Percentiles rank a stretch among this genome's conserved stretches.
phyloP scores from a whole-genome alignment of 2,113 vertebrate species.

The Gadus macrocephalus region DNA sequence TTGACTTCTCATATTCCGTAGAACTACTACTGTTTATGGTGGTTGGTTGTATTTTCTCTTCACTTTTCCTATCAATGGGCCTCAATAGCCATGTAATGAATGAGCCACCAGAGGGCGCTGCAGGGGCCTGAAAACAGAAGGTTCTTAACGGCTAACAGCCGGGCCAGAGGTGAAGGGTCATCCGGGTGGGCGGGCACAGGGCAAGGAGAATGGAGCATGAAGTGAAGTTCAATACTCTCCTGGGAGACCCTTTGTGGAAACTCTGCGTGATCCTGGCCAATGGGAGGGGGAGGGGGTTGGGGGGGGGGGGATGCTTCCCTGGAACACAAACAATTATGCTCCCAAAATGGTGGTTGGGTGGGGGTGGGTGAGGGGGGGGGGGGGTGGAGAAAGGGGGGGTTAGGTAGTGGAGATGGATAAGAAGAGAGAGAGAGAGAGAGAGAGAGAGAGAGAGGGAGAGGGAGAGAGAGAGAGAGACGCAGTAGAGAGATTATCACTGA shows the following conservation, averaged over 20 bases:
- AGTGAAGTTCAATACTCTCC: constrained; percentile 55
- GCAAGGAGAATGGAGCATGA: constrained; percentile 36
- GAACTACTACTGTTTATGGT: too few relatives aligned
- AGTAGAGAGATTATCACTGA: constrained; percentile 32
- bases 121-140: constrained; percentile 26
- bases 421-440: constrained; percentile 21
- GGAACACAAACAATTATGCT: constrained; percentile 44
- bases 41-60: too few relatives aligned
- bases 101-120: too few relatives aligned
- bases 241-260: constrained; percentile 29
- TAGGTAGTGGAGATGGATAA: constrained; percentile 13
- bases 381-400: constrained; percentile 25
- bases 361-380: constrained; percentile 18
- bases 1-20: too few relatives aligned
- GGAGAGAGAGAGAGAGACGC: background rate
- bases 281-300: constrained; percentile 11
- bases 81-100: too few relatives aligned
- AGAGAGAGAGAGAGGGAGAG: constrained; percentile 13
- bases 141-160: constrained; percentile 20
- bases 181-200: constrained; percentile 18
- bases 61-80: too few relatives aligned
- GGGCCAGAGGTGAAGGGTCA: constrained; percentile 47
- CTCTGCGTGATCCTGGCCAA: constrained; percentile 3
- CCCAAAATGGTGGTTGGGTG: constrained; percentile 29
- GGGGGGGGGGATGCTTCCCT: constrained; percentile 20